A percentile compares a stretch with the other conserved stretches of the same genome.
phyloP scores from a whole-genome alignment of 1,140 invertebrate species.

The Eurosta solidaginis region DNA sequence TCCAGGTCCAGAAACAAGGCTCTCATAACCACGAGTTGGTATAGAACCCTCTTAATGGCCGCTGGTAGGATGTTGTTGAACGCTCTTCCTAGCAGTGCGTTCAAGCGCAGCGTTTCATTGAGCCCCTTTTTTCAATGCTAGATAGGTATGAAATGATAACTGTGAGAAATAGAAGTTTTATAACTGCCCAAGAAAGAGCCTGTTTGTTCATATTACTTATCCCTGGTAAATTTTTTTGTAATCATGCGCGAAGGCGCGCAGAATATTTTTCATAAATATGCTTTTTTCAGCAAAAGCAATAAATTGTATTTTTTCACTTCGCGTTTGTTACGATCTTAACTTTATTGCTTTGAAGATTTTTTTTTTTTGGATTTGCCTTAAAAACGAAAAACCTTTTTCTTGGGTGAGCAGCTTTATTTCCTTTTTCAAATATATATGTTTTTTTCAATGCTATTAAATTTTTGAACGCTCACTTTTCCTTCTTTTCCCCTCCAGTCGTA shows the following conservation, averaged over 20 bases:
- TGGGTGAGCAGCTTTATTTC: not conserved
- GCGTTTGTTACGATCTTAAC: not conserved
- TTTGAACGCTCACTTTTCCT: not conserved
- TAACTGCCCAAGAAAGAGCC: too few species aligned
- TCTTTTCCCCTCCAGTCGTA: too few species aligned
- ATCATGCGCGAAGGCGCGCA: slow-evolving; percentile 7
- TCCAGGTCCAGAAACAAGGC: too few species aligned
- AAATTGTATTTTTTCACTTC: not conserved
- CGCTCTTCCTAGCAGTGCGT: too few species aligned
- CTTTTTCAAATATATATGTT: too few species aligned
- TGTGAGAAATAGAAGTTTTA: too few species aligned
- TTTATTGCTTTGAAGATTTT: not conserved
- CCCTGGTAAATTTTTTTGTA: not conserved
- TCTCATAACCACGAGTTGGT: too few species aligned
- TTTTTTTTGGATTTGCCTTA: not conserved
- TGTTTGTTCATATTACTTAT: not conserved
- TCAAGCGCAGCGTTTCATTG: too few species aligned
- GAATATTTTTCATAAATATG: not conserved
- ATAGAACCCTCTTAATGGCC: too few species aligned
- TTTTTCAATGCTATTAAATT: not conserved
- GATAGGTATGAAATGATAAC: too few species aligned
- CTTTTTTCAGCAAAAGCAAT: not conserved
- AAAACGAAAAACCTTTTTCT: not conserved
- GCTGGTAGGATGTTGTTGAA: too few species aligned
- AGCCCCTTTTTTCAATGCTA: too few species aligned